Evolutionary conservation across 2,888 invertebrate species (phyloP).

Genomic region (Adelphocoris suturalis): DNA sequence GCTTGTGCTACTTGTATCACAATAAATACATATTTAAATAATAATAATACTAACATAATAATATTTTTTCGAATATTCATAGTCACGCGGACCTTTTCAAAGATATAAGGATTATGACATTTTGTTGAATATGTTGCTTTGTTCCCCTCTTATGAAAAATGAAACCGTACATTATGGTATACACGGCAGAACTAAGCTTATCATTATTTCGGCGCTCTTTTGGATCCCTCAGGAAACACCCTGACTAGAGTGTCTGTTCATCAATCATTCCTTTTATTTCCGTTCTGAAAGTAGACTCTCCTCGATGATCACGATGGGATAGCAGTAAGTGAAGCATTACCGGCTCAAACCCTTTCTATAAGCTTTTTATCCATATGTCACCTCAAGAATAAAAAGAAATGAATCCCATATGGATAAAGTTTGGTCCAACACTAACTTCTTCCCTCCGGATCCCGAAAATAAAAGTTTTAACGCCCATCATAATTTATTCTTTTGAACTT

Average conservation of each 20-base stretch:
- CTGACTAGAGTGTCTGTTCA: background rate
- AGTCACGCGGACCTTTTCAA: too few species aligned
- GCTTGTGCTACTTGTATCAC: too few species aligned
- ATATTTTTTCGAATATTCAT: too few species aligned
- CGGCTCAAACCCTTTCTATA: background rate
- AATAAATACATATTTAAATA: too few species aligned
- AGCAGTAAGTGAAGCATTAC: background rate
- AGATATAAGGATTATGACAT: too few species aligned
- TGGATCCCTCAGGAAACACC: background rate
- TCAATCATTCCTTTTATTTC: slow-evolving; percentile 25
- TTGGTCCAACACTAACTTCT: background rate
- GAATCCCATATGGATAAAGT: slow-evolving; percentile 40
- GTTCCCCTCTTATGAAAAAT: background rate
- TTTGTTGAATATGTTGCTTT: too few species aligned
- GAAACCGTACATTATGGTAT: background rate
- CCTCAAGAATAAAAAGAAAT: background rate
- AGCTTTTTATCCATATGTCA: slow-evolving; percentile 2
- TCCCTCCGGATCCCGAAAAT: background rate
- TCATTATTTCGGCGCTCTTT: background rate
- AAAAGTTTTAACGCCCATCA: slow-evolving; percentile 49
- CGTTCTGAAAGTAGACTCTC: slow-evolving; percentile 21
- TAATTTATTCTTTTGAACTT: slow-evolving; percentile 58
- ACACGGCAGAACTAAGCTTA: background rate
- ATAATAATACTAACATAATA: too few species aligned
- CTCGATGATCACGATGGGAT: background rate